These are phyloP conservation scores for Paratilapia polleni DNA, from an alignment of 2,113 vertebrate species.

Conservation along the genomic window DNA sequence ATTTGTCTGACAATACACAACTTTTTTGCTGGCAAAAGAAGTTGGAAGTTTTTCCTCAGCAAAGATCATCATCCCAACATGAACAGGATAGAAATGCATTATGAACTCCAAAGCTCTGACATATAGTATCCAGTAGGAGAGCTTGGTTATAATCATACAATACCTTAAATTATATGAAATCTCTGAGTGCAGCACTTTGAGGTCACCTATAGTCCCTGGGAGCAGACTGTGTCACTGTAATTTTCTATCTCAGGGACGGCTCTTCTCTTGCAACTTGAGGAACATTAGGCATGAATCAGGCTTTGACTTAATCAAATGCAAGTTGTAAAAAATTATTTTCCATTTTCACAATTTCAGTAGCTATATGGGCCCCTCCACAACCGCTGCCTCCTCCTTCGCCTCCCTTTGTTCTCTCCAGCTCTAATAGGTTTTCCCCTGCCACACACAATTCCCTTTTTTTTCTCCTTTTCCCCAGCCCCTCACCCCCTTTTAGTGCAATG, in stretches of 20 bases:
- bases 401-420: constrained; percentile 79
- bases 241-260: constrained; percentile 35
- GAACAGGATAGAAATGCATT: not conserved
- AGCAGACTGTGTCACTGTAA: constrained; percentile 17
- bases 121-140: not conserved
- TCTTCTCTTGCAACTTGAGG: constrained; percentile 42
- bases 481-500: constrained; percentile 75
- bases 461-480: constrained; percentile 49
- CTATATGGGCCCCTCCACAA: constrained; percentile 64
- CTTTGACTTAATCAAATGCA: constrained; percentile 73
- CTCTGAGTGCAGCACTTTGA: constrained; percentile 17
- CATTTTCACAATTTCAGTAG: constrained; percentile 76
- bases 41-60: not conserved
- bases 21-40: not conserved
- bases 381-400: constrained; percentile 66
- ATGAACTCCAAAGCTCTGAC: not conserved
- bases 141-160: constrained; percentile 5
- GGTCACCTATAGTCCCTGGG: constrained; percentile 25
- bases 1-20: not conserved
- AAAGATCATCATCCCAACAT: not conserved
- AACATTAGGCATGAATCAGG: constrained; percentile 52
- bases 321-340: constrained; percentile 75
- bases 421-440: constrained; percentile 81
- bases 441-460: constrained; percentile 80
- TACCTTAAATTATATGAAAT: constrained; percentile 42